A percentile compares a stretch with the other conserved stretches of the same genome.
Conservation (phyloP, 2,797 vertebrate genomes). For the Parauchenoglanis ngamensis region DNA sequence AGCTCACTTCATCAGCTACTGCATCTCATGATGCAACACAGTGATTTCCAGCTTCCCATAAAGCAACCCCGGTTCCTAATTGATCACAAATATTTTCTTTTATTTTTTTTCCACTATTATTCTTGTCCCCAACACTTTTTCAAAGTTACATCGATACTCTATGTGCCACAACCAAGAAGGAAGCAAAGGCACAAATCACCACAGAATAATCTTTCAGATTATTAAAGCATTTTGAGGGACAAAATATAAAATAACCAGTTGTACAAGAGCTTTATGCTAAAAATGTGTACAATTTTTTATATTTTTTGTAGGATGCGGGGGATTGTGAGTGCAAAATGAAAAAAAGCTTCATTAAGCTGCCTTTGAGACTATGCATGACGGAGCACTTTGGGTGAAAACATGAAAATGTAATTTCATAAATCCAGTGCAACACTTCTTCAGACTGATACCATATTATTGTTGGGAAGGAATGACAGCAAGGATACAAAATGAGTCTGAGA, state of each 20-base stretch:
- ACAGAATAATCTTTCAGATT: not conserved
- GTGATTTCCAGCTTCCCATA: no score
- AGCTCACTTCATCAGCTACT: no score
- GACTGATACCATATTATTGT: conserved; percentile 68
- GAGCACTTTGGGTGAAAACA: conserved; percentile 60
- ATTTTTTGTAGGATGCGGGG: not conserved
- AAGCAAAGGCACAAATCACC: not conserved
- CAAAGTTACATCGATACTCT: not conserved
- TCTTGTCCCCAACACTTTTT: not conserved
- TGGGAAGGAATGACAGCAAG: conserved; percentile 64
- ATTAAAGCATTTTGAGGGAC: not conserved
- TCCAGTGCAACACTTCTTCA: conserved; percentile 69
- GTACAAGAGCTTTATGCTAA: not conserved
- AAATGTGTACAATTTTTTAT: not conserved
- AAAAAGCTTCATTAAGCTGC: conserved; percentile 37
- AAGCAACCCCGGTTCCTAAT: not conserved
- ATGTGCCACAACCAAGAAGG: not conserved
- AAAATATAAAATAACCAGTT: not conserved
- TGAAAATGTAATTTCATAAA: conserved; percentile 71
- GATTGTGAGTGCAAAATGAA: conserved; percentile 29
- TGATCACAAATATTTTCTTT: not conserved
- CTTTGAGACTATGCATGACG: conserved; percentile 53
- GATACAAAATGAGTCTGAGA: conserved; percentile 59
- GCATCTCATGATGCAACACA: no score
- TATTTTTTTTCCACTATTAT: not conserved